Evolutionary conservation across 2,797 vertebrate species (phyloP).

Genomic region (Australoheros facetus): DNA sequence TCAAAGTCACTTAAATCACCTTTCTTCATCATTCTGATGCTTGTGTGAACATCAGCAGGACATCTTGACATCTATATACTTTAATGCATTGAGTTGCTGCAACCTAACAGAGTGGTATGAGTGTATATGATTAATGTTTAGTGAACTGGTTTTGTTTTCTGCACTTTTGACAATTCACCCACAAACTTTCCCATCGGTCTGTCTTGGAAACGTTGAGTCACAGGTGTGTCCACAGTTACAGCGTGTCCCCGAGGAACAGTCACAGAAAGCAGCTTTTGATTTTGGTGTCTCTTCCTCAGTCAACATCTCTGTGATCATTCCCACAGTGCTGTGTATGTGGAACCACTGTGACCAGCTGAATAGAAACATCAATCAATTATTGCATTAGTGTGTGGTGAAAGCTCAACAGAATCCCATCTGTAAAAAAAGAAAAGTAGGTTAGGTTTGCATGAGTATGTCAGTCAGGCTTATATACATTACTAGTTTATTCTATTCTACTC

Average conservation of each 20-base stretch:
- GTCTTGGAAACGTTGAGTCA: not conserved
- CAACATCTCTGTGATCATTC: not conserved
- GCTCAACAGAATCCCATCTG: not conserved
- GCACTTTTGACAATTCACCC: not conserved
- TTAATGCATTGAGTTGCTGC: not conserved
- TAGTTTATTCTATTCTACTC: not conserved
- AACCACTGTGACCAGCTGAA: constrained; percentile 15
- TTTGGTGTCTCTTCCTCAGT: constrained; percentile 3
- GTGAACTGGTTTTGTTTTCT: not conserved
- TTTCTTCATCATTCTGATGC: not conserved
- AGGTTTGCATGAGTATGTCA: not conserved
- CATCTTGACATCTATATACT: not conserved
- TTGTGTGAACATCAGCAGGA: not conserved
- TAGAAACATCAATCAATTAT: constrained; percentile 31
- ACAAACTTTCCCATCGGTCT: not conserved
- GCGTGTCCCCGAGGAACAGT: not conserved
- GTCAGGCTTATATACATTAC: not conserved
- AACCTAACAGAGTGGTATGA: not conserved
- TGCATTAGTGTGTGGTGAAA: constrained; percentile 9
- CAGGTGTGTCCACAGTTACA: not conserved
- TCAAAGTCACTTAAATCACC: not conserved
- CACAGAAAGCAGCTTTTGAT: not conserved
- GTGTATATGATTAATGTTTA: not conserved
- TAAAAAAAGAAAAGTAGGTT: not conserved
- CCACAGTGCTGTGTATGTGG: constrained; percentile 9